These are phyloP conservation scores for Gracilinanus agilis DNA, from an alignment of 2,113 vertebrate species.

Conservation along the genomic window DNA sequence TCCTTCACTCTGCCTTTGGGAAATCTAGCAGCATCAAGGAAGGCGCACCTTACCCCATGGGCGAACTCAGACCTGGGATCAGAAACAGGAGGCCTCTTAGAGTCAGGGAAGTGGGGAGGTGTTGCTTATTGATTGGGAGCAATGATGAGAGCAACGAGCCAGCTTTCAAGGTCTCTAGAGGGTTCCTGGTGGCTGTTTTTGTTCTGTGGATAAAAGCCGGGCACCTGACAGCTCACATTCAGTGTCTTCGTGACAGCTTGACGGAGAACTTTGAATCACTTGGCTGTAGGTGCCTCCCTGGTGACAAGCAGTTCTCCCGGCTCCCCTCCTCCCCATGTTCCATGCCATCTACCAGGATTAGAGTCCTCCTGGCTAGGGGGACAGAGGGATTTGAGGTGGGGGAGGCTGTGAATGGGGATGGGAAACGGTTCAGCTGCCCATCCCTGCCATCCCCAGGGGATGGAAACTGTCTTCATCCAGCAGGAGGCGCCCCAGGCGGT, in stretches of 20 bases:
- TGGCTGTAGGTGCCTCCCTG: conserved; percentile 21
- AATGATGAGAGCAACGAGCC: not conserved
- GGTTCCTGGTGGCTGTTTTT: not conserved
- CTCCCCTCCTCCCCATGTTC: conserved; percentile 1
- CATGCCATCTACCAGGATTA: conserved; percentile 13
- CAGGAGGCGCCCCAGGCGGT: conserved; percentile 89
- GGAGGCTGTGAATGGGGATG: conserved; percentile 20
- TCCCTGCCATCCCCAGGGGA: conserved; percentile 86
- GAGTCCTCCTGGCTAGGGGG: not conserved
- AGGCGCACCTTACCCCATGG: conserved; percentile 63
- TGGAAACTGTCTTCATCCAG: conserved; percentile 93
- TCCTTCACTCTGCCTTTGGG: conserved; percentile 55
- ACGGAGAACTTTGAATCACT: not conserved
- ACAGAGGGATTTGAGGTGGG: not conserved
- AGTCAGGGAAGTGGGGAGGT: not conserved
- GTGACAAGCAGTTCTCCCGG: conserved; percentile 14
- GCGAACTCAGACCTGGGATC: conserved; percentile 11
- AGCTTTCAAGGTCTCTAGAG: conserved; percentile 36
- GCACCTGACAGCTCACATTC: not conserved
- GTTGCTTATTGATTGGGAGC: not conserved
- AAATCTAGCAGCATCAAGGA: conserved; percentile 79
- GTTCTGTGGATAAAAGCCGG: not conserved
- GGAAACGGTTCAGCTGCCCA: conserved; percentile 85
- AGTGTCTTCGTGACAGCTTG: conserved; percentile 9
- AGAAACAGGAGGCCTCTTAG: conserved; percentile 26